Conservation (phyloP, 92 coral and sea anemone genomes). For the Galaxea fascicularis region DNA sequence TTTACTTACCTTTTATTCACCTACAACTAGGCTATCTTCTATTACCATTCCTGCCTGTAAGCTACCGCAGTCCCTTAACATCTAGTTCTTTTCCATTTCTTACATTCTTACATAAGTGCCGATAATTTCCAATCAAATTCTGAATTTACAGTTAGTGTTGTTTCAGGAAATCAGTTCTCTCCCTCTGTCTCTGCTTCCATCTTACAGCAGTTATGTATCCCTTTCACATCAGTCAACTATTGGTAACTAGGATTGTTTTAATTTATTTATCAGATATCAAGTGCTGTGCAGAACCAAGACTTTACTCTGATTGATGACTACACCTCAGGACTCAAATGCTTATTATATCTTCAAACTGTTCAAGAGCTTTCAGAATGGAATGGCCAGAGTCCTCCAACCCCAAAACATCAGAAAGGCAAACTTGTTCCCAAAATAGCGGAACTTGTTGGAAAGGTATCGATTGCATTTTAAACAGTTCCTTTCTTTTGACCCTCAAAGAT, state of each 20-base stretch:
- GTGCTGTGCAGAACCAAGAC: conserved; percentile 99
- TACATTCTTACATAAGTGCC: too few relatives aligned
- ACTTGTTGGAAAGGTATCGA: conserved; percentile 90
- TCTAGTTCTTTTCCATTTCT: too few relatives aligned
- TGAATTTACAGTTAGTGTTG: too few relatives aligned
- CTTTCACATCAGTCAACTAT: neutral
- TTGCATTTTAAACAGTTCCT: neutral
- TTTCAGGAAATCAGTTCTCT: too few relatives aligned
- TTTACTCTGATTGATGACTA: conserved; percentile 93
- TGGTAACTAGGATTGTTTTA: neutral
- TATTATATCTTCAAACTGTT: conserved; percentile 87
- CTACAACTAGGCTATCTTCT: too few relatives aligned
- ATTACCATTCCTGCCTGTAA: too few relatives aligned
- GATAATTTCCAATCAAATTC: too few relatives aligned
- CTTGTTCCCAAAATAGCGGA: conserved; percentile 90
- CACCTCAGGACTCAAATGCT: conserved; percentile 89
- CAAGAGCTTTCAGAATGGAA: conserved; percentile 85
- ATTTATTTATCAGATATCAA: conserved; percentile 73
- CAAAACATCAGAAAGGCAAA: conserved; percentile 91
- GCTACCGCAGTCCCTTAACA: too few relatives aligned
- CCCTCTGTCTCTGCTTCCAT: neutral
- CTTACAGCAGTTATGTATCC: too few relatives aligned
- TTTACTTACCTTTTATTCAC: too few relatives aligned
- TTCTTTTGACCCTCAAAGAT: too few relatives aligned
- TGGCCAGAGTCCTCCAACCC: conserved; percentile 94